Evolutionary conservation across 2,888 invertebrate genomes (phyloP), one percentile per base, ranked within the genome.

Genomic region (Andrena marginata): DNA sequence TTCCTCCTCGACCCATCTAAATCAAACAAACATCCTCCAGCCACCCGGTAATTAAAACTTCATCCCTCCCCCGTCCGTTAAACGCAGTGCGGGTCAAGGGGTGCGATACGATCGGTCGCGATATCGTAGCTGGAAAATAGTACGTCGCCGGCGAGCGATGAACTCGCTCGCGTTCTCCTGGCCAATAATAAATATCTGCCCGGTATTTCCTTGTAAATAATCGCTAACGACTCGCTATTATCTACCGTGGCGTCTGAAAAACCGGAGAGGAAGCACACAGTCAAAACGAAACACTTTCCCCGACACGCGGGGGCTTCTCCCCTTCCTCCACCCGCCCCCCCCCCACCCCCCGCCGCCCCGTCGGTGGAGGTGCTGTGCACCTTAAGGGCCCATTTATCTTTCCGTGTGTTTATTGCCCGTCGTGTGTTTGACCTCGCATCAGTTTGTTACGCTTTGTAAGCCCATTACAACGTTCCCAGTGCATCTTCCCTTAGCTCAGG

Each of bases 391-490:
- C 93, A 93, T 94, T 94, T 94, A 94, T 94, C 94, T 94, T 90
- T 88, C 91, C 92, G 92, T 92, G 92, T 94, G 93, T 94, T 93
- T 94, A 93, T 93, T 93, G 93, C 93, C 92, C 93, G 92, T 94
- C 93, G 90, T 93, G 91, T 93, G 92, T 91, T 93, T 93, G 93
- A 93, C 93, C 93, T 93, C 92, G 92, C 93, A 93, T 93, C 93
- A 93, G 93, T 94, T 94, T 93, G 94, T 94, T 94, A 93, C 93
- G 94, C 93, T 94, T 94, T 93, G 94, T 94, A 92, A 93, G 93
- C 93, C 94, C 93, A 94, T 93, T 94, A 94, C 92, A 91, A 89
- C 89, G 91, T 91, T 92, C 92, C 92, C 92, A 92, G 92, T 93
- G 92, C 90, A 93, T 92, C 91, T 92, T 87, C 86, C 88, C 87